Conservation (phyloP, 2,797 vertebrate genomes). For the Lithobates sylvaticus region DNA sequence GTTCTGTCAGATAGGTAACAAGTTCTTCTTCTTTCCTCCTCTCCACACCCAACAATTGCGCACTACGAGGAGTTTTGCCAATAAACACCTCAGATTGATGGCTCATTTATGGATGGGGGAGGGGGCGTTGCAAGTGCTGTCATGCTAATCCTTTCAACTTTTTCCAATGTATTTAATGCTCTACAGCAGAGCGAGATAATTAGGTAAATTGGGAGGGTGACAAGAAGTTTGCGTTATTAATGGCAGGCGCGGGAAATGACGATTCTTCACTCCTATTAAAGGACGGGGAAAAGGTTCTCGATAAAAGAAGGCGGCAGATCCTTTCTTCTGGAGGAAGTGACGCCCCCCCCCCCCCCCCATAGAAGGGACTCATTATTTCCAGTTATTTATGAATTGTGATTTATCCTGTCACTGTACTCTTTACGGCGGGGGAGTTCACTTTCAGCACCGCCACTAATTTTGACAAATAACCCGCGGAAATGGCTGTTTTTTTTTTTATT, state of each 20-base stretch:
- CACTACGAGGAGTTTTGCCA: not conserved
- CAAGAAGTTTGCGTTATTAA: conserved; percentile 25
- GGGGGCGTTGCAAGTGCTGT: not conserved
- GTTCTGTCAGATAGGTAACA: not conserved
- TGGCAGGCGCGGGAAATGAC: not conserved
- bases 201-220: conserved; percentile 2
- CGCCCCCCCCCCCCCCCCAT: too few species aligned
- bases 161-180: not conserved
- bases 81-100: not conserved
- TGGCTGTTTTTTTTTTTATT: not conserved
- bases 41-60: not conserved
- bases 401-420: not conserved
- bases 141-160: conserved; percentile 11
- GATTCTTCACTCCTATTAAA: conserved; percentile 2
- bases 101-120: not conserved
- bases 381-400: conserved; percentile 6
- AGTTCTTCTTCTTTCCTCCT: not conserved
- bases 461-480: conserved; percentile 14
- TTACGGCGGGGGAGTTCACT: not conserved
- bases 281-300: not conserved
- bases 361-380: not conserved
- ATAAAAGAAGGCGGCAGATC: not conserved
- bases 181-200: not conserved
- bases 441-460: conserved; percentile 9
- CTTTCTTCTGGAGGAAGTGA: not conserved